phyloP scores from a whole-genome alignment of 2,888 invertebrate species.

The Theristus sp. region DNA sequence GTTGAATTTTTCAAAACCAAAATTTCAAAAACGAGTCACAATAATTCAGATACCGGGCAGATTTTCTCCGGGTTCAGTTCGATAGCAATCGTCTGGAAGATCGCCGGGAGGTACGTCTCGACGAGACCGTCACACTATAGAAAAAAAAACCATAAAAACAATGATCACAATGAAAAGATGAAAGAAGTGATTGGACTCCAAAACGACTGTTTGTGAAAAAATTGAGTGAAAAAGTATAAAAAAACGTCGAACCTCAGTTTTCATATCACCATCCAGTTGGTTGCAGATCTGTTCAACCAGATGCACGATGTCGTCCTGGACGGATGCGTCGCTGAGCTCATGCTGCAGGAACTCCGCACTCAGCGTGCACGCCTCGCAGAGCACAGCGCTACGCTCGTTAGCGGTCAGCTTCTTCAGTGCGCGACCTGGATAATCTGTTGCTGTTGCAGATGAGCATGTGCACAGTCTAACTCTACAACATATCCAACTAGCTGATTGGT shows the following conservation, averaged over 20 bases:
- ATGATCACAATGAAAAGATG: not conserved
- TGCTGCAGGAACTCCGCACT: conserved; percentile 8
- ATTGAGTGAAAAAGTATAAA: not conserved
- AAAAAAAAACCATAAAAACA: not conserved
- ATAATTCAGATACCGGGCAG: not conserved
- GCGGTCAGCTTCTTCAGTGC: not conserved
- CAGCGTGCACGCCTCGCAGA: conserved; percentile 8
- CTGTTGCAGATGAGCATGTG: too few relatives aligned
- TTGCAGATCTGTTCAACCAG: not conserved
- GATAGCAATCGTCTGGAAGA: conserved; percentile 13
- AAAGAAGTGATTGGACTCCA: not conserved
- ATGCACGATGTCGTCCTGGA: not conserved
- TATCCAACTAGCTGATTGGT: too few relatives aligned
- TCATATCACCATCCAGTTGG: not conserved
- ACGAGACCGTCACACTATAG: conserved; percentile 20
- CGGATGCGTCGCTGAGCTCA: conserved; percentile 1
- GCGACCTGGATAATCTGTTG: too few relatives aligned
- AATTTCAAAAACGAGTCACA: not conserved
- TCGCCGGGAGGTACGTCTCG: conserved; percentile 23
- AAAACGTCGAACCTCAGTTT: not conserved
- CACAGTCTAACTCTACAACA: too few relatives aligned
- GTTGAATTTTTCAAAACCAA: not conserved
- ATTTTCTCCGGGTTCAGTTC: not conserved
- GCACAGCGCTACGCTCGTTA: not conserved
- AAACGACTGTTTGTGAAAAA: not conserved